These are phyloP conservation scores for Penaeus chinensis DNA, from an alignment of 1,140 invertebrate species.

Conservation along the genomic window DNA sequence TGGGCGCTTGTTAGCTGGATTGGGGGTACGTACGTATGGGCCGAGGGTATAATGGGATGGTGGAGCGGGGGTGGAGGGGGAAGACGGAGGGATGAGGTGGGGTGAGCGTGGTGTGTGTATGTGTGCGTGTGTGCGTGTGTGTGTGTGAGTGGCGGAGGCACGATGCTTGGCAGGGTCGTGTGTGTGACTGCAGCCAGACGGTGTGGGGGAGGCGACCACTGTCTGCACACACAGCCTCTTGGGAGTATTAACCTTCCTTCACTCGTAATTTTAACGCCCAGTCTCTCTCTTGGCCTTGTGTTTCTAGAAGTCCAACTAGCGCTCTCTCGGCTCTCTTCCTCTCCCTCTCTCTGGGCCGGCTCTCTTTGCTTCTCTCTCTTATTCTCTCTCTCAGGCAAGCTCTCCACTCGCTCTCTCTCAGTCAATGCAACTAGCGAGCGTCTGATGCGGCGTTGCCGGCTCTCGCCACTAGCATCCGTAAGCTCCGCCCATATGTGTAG, in stretches of 20 bases:
- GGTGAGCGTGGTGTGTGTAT: too few species aligned
- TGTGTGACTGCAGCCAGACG: neutral
- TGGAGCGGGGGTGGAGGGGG: slow-evolving; percentile 5
- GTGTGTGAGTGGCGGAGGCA: slow-evolving; percentile 17
- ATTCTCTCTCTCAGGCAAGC: slow-evolving; percentile 6
- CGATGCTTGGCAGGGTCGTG: slow-evolving; percentile 15
- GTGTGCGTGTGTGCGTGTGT: too few species aligned
- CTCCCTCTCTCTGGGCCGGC: too few species aligned
- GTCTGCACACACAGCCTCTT: too few species aligned
- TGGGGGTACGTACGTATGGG: neutral
- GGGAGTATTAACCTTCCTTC: too few species aligned
- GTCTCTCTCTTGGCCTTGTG: too few species aligned
- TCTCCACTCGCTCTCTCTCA: neutral
- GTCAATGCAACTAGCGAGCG: slow-evolving; percentile 1
- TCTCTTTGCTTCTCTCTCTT: slow-evolving; percentile 2
- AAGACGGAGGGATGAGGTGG: neutral
- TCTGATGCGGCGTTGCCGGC: slow-evolving; percentile 24
- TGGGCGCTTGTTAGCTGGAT: neutral
- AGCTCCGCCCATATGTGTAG: slow-evolving; percentile 24
- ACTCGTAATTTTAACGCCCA: too few species aligned
- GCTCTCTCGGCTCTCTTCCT: too few species aligned
- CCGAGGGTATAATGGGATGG: neutral
- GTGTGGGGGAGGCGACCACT: too few species aligned
- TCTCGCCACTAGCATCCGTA: neutral
- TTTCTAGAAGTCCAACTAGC: too few species aligned